phyloP scores from a whole-genome alignment of 1,140 invertebrate species.

The Metaphire vulgaris region DNA sequence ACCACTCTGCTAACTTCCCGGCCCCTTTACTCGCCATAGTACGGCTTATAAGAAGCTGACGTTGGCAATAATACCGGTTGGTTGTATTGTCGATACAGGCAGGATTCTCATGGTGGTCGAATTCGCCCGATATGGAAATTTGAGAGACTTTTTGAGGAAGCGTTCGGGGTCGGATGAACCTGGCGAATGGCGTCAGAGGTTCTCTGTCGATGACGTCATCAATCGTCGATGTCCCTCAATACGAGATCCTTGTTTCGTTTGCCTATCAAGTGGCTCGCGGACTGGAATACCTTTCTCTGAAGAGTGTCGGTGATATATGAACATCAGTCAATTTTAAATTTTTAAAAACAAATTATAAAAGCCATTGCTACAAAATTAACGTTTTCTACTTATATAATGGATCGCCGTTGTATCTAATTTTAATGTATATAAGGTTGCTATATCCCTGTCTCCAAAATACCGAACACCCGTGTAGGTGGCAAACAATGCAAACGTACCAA shows the following conservation, averaged over 20 bases:
- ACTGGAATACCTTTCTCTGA: constrained; percentile 86
- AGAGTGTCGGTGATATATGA: constrained; percentile 62
- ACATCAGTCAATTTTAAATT: background rate
- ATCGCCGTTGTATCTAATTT: background rate
- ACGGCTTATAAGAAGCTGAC: too few species aligned
- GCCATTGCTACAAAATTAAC: background rate
- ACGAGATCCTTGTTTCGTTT: constrained; percentile 76
- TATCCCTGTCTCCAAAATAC: background rate
- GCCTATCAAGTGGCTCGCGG: constrained; percentile 87
- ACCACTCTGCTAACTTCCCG: too few species aligned
- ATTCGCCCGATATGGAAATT: constrained; percentile 82
- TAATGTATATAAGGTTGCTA: too few species aligned
- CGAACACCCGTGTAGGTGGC: background rate
- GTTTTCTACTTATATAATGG: background rate
- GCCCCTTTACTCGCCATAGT: too few species aligned
- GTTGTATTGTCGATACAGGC: too few species aligned
- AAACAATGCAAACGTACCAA: too few species aligned
- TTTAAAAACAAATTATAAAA: background rate
- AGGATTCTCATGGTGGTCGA: constrained; percentile 89
- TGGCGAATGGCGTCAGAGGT: background rate
- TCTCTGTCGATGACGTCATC: constrained; percentile 70
- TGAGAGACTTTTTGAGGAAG: constrained; percentile 71
- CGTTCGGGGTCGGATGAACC: background rate
- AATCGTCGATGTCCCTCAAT: background rate
- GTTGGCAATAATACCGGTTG: too few species aligned